A percentile compares a stretch with the other conserved stretches of the same genome.
phyloP scores from a whole-genome alignment of 1,140 invertebrate genomes.

The Apis laboriosa region DNA sequence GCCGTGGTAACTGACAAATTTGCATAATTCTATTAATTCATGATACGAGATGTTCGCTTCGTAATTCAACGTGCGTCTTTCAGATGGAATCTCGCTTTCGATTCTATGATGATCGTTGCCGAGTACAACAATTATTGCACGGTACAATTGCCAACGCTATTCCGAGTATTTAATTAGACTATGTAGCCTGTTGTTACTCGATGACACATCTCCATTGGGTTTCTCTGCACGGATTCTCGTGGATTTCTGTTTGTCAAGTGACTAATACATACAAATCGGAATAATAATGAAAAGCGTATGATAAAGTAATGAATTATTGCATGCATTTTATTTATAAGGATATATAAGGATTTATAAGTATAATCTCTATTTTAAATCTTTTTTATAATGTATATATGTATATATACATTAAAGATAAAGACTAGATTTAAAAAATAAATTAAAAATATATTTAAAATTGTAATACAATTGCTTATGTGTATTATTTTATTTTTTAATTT shows the following conservation, averaged over 20 bases:
- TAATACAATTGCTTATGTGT: neutral
- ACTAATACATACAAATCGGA: neutral
- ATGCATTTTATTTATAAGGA: neutral
- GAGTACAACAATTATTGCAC: conserved; percentile 1
- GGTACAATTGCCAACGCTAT: conserved; percentile 26
- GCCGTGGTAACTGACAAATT: conserved; percentile 24
- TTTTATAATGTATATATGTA: neutral
- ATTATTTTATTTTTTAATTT: neutral
- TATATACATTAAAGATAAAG: neutral
- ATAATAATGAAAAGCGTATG: neutral
- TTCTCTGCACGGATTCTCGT: conserved; percentile 16
- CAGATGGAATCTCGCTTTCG: neutral
- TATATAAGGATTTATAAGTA: neutral
- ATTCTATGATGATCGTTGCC: neutral
- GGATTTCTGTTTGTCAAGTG: conserved; percentile 8
- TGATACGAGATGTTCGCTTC: neutral
- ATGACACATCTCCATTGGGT: conserved; percentile 19
- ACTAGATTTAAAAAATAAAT: neutral
- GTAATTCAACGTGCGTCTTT: neutral
- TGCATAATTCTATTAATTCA: conserved; percentile 17
- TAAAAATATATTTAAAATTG: no score
- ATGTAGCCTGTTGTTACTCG: neutral
- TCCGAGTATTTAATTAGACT: conserved; percentile 41
- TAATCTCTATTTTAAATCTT: no score
- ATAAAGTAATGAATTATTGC: neutral